These are phyloP conservation scores for Cataglyphis cursor DNA, from an alignment of 2,888 invertebrate species.

Conservation along the genomic window DNA sequence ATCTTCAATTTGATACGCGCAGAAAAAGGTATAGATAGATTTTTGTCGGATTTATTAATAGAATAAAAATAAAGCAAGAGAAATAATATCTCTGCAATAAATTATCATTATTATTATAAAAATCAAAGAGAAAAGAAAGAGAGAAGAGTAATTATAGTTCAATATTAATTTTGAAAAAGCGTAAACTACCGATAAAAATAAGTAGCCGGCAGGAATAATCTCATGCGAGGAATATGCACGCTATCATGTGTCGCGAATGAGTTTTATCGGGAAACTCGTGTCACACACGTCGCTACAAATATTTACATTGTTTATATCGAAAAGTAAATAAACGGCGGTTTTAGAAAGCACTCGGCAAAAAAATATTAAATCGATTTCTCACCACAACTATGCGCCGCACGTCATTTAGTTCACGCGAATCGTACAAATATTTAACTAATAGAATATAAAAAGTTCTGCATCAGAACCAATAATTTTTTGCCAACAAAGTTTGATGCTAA, in stretches of 20 bases:
- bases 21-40: background rate
- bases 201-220: background rate
- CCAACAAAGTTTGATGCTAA: background rate
- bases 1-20: background rate
- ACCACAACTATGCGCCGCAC: background rate
- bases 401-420: background rate
- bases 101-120: background rate
- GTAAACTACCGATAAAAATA: background rate
- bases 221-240: background rate
- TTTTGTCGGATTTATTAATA: background rate
- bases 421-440: slow-evolving; percentile 19
- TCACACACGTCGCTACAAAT: background rate
- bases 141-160: background rate
- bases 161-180: background rate
- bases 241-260: slow-evolving; percentile 7
- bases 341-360: background rate
- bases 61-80: background rate
- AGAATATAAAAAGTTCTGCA: background rate
- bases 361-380: slow-evolving; percentile 13
- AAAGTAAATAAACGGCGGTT: slow-evolving; percentile 25
- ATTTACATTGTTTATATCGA: slow-evolving; percentile 33
- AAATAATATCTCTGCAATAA: background rate
- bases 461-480: background rate
- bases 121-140: background rate
- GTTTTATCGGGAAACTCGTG: slow-evolving; percentile 28